Evolutionary conservation across 2,113 vertebrate species (phyloP), one percentile per base, ranked within the genome.

Genomic region (Ophiodon elongatus): DNA sequence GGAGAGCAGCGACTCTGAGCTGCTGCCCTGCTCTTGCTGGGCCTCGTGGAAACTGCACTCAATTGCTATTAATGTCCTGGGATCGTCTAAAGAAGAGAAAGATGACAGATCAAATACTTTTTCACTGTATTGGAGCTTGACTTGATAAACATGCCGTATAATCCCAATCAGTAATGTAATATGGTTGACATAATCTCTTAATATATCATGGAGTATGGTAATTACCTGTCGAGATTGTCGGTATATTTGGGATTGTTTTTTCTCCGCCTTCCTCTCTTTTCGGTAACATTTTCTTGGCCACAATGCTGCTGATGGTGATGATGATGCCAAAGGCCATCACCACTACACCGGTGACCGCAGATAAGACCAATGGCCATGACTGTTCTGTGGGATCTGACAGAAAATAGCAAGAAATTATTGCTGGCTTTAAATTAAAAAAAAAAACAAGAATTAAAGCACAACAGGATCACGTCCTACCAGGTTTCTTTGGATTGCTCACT

Each of bases 1-100:
- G 15, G 91, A 92, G 63, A 19, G 47, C 19, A 95, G 60, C 0
- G 93, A 93, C 74, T 94, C 94, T 2, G 65, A 81, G 89, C 96
- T 84, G 95, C 96, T 93, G 19, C 94, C 95, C 37, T 97, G 94
- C 63, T 99, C 98, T 71, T 98, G 97, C 75, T 98, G 94, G 0
- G 98, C 97, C 65, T 96, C 97, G 2, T 89, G 95, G 80, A 95
- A 98, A 62, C 96, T 98, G 59, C 96, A 97, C 15, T 97, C 97
- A 2, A 97, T 93, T 8, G 74, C 85, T 0, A 92, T 83, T 59
- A 92, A 85, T n/a, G 93, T 89, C 31, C 29, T 69, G 2, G 84
- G 79, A 0, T 92, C 93, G 47, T 88, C 86, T 88, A 59, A 27
- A 21, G 47, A n/a, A 6, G 62, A 80, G 27, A 78, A 62, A 56